Base-by-base conservation (phyloP, 2,797 vertebrate species). In the Trichosurus vulpecula region DNA sequence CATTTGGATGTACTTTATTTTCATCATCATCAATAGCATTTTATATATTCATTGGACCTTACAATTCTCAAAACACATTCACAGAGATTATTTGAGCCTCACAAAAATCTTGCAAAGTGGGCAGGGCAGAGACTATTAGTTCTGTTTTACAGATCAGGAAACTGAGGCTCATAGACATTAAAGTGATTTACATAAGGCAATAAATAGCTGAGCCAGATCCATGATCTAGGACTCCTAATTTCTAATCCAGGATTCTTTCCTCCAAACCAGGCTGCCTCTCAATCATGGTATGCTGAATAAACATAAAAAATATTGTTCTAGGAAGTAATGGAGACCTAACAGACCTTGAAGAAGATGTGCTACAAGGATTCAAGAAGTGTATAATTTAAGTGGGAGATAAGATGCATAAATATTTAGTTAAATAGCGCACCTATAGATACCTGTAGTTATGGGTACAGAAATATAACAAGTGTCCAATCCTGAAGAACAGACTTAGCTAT, bases 1-100 rank as follows among this genome's bases (percentile, higher is more conserved):
- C 51, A 22, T 16, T 92, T 96, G 91, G 92, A 91, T 93, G 95
- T 51, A 41, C 54, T 54, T 93, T 93, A 93, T 96, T 95, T 97
- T 96, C 95, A 94, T 90, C 96, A 94, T 95, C 56, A 91, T 47
- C 57, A 89, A 10, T 96, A 92, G 87, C 35, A 0, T 31, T 94
- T 95, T 95, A 61, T 56, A 29, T 87, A 29, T 87, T 27, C 74
- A 51, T 47, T 27, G 9, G 22, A 27, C 22, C 22, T 4, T 81
- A 41, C 19, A 47, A 22, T 81, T 81, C 41, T 47, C 74, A 81
- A 47, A 81, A 10, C n/a, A 41, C 74, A 47, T 81, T 81, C 74
- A 22, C 22, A 47, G 41, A 47, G 8, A 81, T 81, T 81, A 47
- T 81, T 81, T 41, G n/a, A 81, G n/a, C 41, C 30, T 74, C 16